Evolutionary conservation across 2,113 vertebrate genomes (phyloP).

Genomic region (Nansenia antarctica): DNA sequence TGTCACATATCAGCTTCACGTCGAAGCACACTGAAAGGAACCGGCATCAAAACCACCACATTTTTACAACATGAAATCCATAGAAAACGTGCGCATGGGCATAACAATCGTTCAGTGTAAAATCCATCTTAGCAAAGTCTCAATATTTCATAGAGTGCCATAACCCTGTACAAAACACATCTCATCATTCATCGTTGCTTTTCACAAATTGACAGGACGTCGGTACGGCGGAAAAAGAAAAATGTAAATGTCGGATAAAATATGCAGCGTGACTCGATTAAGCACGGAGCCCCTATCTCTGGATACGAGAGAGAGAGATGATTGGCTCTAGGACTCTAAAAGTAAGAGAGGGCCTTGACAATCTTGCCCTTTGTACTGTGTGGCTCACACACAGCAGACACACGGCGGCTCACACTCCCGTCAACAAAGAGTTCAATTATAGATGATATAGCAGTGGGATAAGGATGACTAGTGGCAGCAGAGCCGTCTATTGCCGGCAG

Average conservation of each 20-base stretch:
- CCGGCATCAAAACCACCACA: neutral
- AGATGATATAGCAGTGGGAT: too few species aligned
- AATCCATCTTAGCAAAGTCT: neutral
- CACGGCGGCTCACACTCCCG: too few species aligned
- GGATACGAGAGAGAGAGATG: too few species aligned
- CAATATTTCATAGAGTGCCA: neutral
- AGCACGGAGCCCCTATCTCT: neutral
- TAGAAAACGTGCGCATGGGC: neutral
- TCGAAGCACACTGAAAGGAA: neutral
- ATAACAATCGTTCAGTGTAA: neutral
- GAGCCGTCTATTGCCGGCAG: too few species aligned
- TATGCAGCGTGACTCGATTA: neutral
- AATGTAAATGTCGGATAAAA: neutral
- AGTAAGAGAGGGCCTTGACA: neutral
- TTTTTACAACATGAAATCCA: neutral
- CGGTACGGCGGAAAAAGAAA: too few species aligned
- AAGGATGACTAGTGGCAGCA: too few species aligned
- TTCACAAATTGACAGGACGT: too few species aligned
- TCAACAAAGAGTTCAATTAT: neutral
- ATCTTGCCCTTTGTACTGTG: neutral
- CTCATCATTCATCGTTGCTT: too few species aligned
- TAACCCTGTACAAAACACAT: neutral
- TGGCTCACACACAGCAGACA: neutral
- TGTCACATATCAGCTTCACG: neutral
- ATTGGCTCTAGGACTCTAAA: too few species aligned